These are phyloP conservation scores for Anguilla anguilla DNA, from an alignment of 2,797 vertebrate species.

Conservation along the genomic window DNA sequence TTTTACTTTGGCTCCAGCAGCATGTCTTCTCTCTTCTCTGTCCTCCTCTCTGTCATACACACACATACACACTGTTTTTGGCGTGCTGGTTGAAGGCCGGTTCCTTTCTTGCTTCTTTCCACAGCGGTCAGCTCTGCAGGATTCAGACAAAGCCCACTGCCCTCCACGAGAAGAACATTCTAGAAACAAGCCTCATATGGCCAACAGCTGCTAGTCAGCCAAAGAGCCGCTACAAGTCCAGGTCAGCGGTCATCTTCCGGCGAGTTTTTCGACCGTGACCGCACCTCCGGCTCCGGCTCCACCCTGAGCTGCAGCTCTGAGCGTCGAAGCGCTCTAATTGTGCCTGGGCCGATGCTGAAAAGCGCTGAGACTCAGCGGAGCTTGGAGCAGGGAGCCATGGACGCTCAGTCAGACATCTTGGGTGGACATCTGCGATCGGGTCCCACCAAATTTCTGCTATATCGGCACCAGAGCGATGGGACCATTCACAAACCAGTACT, in stretches of 20 bases:
- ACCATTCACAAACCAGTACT: too few relatives aligned
- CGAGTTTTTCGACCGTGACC: not conserved
- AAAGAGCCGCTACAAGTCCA: slow-evolving; percentile 21
- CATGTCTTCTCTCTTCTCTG: not conserved
- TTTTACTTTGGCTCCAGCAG: not conserved
- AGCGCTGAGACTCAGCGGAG: not conserved
- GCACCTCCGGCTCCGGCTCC: not conserved
- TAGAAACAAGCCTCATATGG: slow-evolving; percentile 35
- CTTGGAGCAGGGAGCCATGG: not conserved
- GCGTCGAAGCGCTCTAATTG: not conserved
- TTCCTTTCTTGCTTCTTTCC: not conserved
- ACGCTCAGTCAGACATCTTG: not conserved
- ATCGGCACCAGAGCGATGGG: not conserved
- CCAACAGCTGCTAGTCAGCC: slow-evolving; percentile 36
- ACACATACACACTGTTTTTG: slow-evolving; percentile 4
- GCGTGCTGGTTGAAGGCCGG: not conserved
- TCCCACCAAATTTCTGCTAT: not conserved
- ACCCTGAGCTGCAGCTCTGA: not conserved
- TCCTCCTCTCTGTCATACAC: not conserved
- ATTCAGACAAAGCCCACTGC: not conserved
- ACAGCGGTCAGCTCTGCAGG: not conserved
- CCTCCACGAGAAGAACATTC: slow-evolving; percentile 12
- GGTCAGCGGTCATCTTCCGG: slow-evolving; percentile 8
- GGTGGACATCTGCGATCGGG: not conserved
- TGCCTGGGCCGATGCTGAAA: not conserved